Evolutionary conservation across 1,140 invertebrate species (phyloP).

Genomic region (Dinothrombium tinctorium): DNA sequence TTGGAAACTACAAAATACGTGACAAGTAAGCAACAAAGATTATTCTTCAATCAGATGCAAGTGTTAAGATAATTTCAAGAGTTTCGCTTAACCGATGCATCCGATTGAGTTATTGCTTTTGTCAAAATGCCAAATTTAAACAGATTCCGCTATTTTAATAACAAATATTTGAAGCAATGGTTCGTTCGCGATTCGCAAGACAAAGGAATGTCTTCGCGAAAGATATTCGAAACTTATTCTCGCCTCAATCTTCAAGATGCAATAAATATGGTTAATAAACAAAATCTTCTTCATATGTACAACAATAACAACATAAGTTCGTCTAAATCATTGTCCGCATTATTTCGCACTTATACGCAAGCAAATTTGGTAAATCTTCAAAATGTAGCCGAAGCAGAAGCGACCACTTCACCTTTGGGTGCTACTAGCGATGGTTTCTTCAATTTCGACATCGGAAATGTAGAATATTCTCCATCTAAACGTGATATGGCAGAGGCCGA

Average conservation of each 20-base stretch:
- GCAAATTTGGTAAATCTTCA: constrained; percentile 15
- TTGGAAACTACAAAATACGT: constrained; percentile 74
- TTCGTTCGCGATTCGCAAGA: constrained; percentile 56
- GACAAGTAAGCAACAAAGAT: constrained; percentile 44
- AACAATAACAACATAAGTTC: constrained; percentile 39
- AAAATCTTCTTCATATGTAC: constrained; percentile 1
- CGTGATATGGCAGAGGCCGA: constrained; percentile 72
- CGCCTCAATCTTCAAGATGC: constrained; percentile 80
- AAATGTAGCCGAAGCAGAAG: not conserved
- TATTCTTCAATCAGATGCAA: constrained; percentile 4
- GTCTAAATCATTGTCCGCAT: constrained; percentile 63
- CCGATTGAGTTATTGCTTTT: not conserved
- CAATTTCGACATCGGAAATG: constrained; percentile 74
- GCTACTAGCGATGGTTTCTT: constrained; percentile 47
- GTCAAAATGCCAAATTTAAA: not conserved
- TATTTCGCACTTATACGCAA: constrained; percentile 53
- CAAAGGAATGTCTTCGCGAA: constrained; percentile 40
- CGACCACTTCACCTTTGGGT: constrained; percentile 31
- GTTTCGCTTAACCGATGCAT: not conserved
- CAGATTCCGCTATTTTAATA: constrained; percentile 80
- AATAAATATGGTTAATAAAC: constrained; percentile 52
- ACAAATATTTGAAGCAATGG: constrained; percentile 67
- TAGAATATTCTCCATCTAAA: constrained; percentile 71
- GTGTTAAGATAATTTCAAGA: not conserved
- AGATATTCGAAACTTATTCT: constrained; percentile 80